phyloP scores from a whole-genome alignment of 2,888 invertebrate genomes.

The Esperia sulphurella region DNA sequence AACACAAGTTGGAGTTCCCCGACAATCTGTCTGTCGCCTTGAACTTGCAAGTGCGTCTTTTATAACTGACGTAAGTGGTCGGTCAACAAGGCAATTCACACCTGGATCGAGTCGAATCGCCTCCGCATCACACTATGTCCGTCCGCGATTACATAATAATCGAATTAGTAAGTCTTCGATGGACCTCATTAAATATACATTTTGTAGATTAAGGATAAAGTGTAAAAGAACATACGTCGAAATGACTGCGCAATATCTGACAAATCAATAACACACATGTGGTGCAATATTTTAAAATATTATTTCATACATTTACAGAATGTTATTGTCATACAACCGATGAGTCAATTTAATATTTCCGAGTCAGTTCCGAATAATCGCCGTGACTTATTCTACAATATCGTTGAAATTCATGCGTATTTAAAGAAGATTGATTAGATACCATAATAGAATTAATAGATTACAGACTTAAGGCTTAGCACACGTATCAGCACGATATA shows the following conservation, averaged over 20 bases:
- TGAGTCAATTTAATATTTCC: constrained; percentile 3
- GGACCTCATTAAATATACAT: constrained; percentile 22
- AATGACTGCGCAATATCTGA: constrained; percentile 13
- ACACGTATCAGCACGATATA: no score
- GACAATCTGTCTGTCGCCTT: constrained; percentile 41
- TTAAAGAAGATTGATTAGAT: constrained; percentile 4
- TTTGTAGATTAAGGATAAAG: constrained; percentile 13
- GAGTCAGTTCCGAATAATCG: neutral
- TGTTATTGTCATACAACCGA: neutral
- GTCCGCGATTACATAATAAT: constrained; percentile 11
- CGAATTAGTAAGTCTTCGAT: constrained; percentile 10
- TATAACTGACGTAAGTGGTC: constrained; percentile 62
- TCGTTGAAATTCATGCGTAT: neutral
- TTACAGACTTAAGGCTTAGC: no score
- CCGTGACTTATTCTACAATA: neutral
- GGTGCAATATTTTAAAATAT: neutral
- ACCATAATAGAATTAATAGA: constrained; percentile 1
- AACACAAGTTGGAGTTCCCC: constrained; percentile 25
- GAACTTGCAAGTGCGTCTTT: constrained; percentile 59
- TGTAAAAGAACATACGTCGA: constrained; percentile 1
- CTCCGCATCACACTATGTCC: constrained; percentile 28
- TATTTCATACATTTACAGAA: neutral
- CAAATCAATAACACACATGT: neutral
- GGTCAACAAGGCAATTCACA: constrained; percentile 65
- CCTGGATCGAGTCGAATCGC: constrained; percentile 39